Evolutionary conservation across 1,140 invertebrate species (phyloP).

Genomic region (Caerostris extrusa): DNA sequence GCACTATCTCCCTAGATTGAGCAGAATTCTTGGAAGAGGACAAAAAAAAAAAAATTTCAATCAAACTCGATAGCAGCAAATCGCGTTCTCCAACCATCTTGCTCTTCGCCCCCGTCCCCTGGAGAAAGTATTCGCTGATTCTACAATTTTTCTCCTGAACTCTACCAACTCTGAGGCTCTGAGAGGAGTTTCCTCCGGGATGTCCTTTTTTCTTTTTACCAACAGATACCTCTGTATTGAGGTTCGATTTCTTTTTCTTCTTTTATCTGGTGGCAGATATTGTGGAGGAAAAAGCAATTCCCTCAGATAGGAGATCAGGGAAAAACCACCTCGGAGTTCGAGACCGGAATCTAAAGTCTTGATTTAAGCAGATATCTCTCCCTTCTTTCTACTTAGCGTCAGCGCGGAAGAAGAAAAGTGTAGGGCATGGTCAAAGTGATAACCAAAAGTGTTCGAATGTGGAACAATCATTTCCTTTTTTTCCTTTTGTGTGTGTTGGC

Average conservation of each 20-base stretch:
- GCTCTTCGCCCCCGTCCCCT: too few species aligned
- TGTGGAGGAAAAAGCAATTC: neutral
- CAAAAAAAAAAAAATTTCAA: neutral
- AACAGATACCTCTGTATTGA: neutral
- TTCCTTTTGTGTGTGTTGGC: too few species aligned
- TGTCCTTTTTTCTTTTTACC: neutral
- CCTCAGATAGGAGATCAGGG: neutral
- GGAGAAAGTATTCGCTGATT: constrained; percentile 1
- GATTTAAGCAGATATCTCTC: neutral
- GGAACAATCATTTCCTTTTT: neutral
- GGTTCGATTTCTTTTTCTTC: neutral
- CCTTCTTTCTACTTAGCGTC: neutral
- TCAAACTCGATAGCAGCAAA: neutral
- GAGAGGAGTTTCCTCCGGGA: neutral
- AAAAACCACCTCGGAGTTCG: neutral
- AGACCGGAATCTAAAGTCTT: neutral
- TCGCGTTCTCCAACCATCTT: neutral
- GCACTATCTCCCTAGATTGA: neutral
- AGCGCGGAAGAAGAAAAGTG: too few species aligned
- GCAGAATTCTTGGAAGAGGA: neutral
- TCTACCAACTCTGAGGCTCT: neutral
- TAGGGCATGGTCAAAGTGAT: neutral
- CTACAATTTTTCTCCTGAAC: neutral
- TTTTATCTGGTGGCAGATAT: neutral
- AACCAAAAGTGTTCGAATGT: neutral